phyloP scores from a whole-genome alignment of 1,140 invertebrate species.

The Schlechtendalia chinensis region DNA sequence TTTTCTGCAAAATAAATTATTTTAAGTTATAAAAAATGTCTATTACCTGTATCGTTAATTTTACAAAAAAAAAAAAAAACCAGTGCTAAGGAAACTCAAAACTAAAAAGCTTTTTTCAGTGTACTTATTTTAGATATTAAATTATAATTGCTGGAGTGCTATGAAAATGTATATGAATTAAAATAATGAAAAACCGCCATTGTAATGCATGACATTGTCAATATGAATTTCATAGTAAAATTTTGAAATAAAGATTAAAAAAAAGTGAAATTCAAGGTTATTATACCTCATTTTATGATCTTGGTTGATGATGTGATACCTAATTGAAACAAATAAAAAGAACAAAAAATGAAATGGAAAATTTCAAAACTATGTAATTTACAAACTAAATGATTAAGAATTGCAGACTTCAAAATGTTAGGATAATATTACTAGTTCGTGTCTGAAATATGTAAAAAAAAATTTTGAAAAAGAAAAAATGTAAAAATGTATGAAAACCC shows the following conservation, averaged over 20 bases:
- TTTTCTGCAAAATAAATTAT: constrained; percentile 21
- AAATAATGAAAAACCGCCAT: background rate
- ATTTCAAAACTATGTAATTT: too few relatives aligned
- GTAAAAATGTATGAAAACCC: too few relatives aligned
- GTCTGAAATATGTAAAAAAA: too few relatives aligned
- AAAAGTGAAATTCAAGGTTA: constrained; percentile 33
- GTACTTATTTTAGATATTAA: background rate
- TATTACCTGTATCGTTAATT: background rate
- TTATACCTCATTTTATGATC: constrained; percentile 12
- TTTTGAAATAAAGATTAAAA: background rate
- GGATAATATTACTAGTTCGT: too few relatives aligned
- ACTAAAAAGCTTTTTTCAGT: background rate
- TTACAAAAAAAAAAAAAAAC: constrained; percentile 8
- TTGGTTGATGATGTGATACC: constrained; percentile 37
- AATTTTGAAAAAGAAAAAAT: too few relatives aligned
- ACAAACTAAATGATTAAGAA: too few relatives aligned
- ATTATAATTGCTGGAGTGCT: too few relatives aligned
- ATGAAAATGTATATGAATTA: background rate
- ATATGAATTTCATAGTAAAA: background rate
- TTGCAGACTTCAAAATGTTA: background rate
- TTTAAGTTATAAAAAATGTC: background rate
- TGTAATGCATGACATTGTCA: background rate
- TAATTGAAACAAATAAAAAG: constrained; percentile 30
- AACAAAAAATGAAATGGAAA: too few relatives aligned
- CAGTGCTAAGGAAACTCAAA: background rate